These are phyloP conservation scores for Harmothoe impar DNA, from an alignment of 2,888 invertebrate species.

Conservation along the genomic window DNA sequence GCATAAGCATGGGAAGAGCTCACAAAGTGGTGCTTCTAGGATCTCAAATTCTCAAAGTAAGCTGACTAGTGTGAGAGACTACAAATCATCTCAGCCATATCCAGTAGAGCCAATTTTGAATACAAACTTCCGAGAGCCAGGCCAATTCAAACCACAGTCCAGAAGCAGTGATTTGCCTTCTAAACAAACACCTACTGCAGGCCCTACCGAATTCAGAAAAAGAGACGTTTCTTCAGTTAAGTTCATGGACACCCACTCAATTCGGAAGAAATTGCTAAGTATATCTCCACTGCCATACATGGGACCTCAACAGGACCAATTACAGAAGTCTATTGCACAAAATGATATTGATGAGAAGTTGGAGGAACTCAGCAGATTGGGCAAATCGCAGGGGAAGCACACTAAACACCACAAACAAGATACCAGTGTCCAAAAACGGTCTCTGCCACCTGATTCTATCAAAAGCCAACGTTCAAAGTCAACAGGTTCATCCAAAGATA, in stretches of 20 bases:
- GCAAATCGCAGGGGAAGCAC: too few relatives aligned
- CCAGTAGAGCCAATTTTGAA: conserved; percentile 27
- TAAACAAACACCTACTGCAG: background rate
- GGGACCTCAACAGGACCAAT: background rate
- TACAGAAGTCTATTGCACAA: background rate
- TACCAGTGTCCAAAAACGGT: too few relatives aligned
- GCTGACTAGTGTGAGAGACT: background rate
- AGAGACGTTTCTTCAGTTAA: background rate
- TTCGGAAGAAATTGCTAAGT: background rate
- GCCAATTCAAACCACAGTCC: background rate
- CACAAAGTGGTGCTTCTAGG: background rate
- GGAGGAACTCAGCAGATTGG: background rate
- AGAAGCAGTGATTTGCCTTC: background rate
- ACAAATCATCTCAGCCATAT: background rate
- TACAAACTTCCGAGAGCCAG: background rate
- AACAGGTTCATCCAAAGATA: too few relatives aligned
- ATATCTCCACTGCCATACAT: conserved; percentile 24
- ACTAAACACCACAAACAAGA: too few relatives aligned
- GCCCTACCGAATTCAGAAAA: background rate
- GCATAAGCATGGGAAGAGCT: background rate
- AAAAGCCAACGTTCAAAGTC: too few relatives aligned
- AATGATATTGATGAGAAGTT: conserved; percentile 13
- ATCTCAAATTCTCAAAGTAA: background rate
- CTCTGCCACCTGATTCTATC: too few relatives aligned
- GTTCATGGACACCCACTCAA: background rate